Evolutionary conservation across 2,888 invertebrate species (phyloP).

Genomic region (Hypomecis punctinalis): DNA sequence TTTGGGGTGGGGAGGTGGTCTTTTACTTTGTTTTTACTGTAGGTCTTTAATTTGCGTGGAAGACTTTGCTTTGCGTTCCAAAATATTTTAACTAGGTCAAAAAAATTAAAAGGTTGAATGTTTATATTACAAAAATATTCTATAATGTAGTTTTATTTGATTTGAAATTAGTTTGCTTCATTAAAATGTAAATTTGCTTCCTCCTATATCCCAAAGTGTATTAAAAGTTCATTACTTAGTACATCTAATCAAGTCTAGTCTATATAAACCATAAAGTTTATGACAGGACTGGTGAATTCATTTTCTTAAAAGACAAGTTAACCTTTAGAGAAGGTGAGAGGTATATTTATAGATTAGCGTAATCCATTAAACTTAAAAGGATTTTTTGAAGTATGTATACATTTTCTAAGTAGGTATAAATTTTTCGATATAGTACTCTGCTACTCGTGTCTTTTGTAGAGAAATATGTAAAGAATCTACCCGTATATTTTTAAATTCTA

Average conservation of each 20-base stretch:
- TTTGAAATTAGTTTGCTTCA: too few relatives aligned
- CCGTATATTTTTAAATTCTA: too few relatives aligned
- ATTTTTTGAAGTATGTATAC: not conserved
- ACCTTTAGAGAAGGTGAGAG: slow-evolving; percentile 22
- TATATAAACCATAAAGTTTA: slow-evolving; percentile 22
- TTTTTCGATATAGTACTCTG: too few relatives aligned
- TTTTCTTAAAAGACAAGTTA: slow-evolving; percentile 20
- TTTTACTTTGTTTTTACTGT: too few relatives aligned
- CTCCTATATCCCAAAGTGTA: slow-evolving; percentile 1
- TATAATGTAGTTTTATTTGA: too few relatives aligned
- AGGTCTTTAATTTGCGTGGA: too few relatives aligned
- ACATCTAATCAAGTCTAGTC: slow-evolving; percentile 14
- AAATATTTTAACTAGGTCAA: too few relatives aligned
- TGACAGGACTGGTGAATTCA: slow-evolving; percentile 3
- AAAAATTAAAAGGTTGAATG: too few relatives aligned
- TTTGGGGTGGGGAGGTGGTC: too few relatives aligned
- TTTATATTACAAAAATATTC: too few relatives aligned
- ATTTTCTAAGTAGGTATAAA: not conserved
- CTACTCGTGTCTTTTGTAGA: not conserved
- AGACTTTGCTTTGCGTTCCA: too few relatives aligned
- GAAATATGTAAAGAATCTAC: not conserved
- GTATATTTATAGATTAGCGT: slow-evolving; percentile 3
- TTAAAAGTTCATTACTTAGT: slow-evolving; percentile 4
- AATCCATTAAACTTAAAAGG: not conserved
- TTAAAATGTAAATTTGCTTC: not conserved